phyloP scores from a whole-genome alignment of 2,113 vertebrate species.

The Tetraodon nigroviridis region DNA sequence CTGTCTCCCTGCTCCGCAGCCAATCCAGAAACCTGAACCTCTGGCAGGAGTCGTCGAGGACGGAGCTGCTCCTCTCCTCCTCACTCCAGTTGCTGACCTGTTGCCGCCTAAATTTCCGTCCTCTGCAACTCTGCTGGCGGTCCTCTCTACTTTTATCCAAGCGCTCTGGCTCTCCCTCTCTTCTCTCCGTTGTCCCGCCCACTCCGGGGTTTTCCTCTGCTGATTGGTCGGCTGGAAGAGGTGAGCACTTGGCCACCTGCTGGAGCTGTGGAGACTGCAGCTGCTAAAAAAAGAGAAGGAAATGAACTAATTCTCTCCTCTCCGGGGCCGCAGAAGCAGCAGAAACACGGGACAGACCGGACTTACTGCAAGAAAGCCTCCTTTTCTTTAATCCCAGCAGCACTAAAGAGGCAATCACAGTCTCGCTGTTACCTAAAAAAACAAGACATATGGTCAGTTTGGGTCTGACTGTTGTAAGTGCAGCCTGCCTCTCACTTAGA shows the following conservation, averaged over 20 bases:
- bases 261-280: conserved; percentile 37
- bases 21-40: conserved; percentile 62
- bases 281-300: conserved; percentile 36
- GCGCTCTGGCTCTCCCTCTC: conserved; percentile 53
- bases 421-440: not conserved
- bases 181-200: conserved; percentile 41
- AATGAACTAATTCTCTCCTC: conserved; percentile 45
- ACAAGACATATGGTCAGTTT: not conserved
- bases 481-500: conserved; percentile 37
- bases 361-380: not conserved
- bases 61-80: not conserved
- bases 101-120: conserved; percentile 16
- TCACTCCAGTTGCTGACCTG: conserved; percentile 18
- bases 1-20: conserved; percentile 6
- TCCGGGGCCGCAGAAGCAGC: conserved; percentile 8
- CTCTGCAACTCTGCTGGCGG: conserved; percentile 13
- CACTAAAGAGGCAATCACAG: no score
- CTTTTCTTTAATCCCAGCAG: not conserved
- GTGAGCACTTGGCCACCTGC: conserved; percentile 56
- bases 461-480: not conserved
- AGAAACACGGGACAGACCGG: not conserved
- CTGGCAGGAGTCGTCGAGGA: conserved; percentile 10
- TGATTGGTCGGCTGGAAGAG: conserved; percentile 54
- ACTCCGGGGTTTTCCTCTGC: conserved; percentile 4
- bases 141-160: conserved; percentile 60